Evolutionary conservation across 92 coral and sea anemone species (phyloP).

Genomic region (Nematostella vectensis): DNA sequence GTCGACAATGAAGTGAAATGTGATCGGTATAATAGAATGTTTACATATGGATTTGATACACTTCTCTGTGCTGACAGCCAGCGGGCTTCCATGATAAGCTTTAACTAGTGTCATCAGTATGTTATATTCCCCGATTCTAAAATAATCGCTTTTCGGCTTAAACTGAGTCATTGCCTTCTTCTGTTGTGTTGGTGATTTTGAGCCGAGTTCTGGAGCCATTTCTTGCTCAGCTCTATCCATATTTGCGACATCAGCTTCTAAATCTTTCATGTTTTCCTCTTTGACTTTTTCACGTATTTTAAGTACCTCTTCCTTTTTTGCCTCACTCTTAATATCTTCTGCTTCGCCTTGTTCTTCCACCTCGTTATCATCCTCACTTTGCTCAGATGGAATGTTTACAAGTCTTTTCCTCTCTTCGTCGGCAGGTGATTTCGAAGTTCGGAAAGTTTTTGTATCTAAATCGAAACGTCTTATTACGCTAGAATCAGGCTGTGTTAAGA

Average conservation of each 20-base stretch:
- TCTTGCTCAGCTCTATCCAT: background rate
- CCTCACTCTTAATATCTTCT: background rate
- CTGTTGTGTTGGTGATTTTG: too few species aligned
- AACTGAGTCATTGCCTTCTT: too few species aligned
- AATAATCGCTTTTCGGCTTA: background rate
- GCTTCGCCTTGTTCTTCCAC: conserved; percentile 7
- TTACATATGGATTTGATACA: conserved; percentile 64
- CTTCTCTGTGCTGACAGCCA: conserved; percentile 35
- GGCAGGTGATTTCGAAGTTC: conserved; percentile 7
- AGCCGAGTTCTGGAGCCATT: background rate
- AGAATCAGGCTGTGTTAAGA: conserved; percentile 26
- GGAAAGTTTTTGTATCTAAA: background rate
- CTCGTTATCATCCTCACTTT: conserved; percentile 2
- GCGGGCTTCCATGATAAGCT: conserved; percentile 36
- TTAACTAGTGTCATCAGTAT: conserved; percentile 43
- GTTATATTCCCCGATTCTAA: conserved; percentile 17
- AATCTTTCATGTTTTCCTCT: background rate
- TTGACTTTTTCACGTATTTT: too few species aligned
- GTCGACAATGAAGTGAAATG: conserved; percentile 61
- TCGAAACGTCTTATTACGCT: conserved; percentile 1
- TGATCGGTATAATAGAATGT: conserved; percentile 32
- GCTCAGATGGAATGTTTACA: conserved; percentile 10
- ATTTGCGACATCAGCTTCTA: background rate
- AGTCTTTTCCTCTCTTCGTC: conserved; percentile 13
- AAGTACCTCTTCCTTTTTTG: too few species aligned